phyloP scores from a whole-genome alignment of 2,797 vertebrate species.

The Heteromormyrus szaboi region DNA sequence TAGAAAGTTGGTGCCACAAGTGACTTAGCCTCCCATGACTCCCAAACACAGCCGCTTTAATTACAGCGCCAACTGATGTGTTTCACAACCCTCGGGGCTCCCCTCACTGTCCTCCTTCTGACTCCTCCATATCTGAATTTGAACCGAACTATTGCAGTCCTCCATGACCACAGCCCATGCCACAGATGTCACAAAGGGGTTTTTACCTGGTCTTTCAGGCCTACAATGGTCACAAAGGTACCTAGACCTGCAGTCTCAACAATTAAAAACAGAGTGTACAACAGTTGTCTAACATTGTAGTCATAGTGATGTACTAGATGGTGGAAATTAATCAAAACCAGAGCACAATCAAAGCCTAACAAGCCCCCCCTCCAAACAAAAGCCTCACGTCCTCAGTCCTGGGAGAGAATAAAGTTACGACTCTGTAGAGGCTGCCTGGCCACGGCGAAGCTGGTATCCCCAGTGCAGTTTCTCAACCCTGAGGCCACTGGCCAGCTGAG shows the following conservation, averaged over 20 bases:
- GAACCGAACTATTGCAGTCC: not conserved
- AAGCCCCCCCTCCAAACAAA: not conserved
- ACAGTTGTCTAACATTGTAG: constrained; percentile 21
- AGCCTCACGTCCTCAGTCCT: not conserved
- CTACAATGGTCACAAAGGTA: not conserved
- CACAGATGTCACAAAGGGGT: not conserved
- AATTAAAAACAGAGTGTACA: not conserved
- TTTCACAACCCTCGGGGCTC: constrained; percentile 42
- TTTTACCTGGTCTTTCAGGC: not conserved
- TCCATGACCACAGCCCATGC: not conserved
- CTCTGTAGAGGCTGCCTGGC: not conserved
- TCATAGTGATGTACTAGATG: constrained; percentile 15
- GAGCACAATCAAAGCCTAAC: not conserved
- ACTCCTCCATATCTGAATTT: constrained; percentile 39
- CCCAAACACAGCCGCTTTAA: constrained; percentile 44
- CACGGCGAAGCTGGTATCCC: not conserved
- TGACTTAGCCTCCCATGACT: constrained; percentile 22
- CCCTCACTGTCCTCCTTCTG: constrained; percentile 30
- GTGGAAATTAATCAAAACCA: constrained; percentile 9
- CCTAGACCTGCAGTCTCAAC: constrained; percentile 9
- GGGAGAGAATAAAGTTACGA: not conserved
- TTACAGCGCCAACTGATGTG: constrained; percentile 48
- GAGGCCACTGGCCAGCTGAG: not conserved
- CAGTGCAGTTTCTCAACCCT: not conserved
- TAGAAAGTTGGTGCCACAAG: constrained; percentile 52